Evolutionary conservation across 2,797 vertebrate species (phyloP), one percentile per base, ranked within the genome.

Genomic region (Ctenopoma kingsleyae): DNA sequence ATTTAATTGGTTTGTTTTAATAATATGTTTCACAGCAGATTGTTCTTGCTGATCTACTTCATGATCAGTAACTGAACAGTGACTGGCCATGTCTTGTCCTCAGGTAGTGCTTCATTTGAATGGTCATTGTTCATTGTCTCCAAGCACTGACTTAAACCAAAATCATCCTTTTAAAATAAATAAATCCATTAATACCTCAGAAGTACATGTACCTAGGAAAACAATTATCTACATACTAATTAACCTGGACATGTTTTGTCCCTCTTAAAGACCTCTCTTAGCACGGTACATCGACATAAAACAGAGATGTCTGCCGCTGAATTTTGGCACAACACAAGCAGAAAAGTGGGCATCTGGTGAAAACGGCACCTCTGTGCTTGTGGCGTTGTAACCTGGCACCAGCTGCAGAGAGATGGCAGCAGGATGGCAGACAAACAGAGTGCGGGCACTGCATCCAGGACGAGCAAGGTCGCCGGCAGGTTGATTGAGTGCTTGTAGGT

Each of bases 401-500:
- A 46, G 67, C 70, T 81, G 83, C 73, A 79, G 63, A 40, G 74
- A 50, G 60, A 69, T 71, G 76, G 76, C 82, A 76, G 86, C 43
- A 44, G 78, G 76, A 63, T 64, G 79, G 84, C 81, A 74, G 81
- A 81, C 78, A 79, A 83, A 79, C 78, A 40, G 68, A 55, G 75
- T 87, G 83, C 71, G 30, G 81, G 65, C 69, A 53, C 76, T 25
- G 84, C 90, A 93, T 93, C 82, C 89, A 85, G 93, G 90, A 91
- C 90, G 75, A 85, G 83, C 89, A 93, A 93, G 93, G 93, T 93
- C 89, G 80, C 76, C 78, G 74, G 83, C 87, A 86, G 87, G 87
- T 89, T 92, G 89, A 93, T 92, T 88, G 89, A 93, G 83, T 70
- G 88, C 92, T 93, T 27, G 75, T 91, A 93, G 92, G 92, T 91